These are phyloP conservation scores for Cryptus viduatorius DNA, from an alignment of 2,888 invertebrate genomes.

Conservation along the genomic window DNA sequence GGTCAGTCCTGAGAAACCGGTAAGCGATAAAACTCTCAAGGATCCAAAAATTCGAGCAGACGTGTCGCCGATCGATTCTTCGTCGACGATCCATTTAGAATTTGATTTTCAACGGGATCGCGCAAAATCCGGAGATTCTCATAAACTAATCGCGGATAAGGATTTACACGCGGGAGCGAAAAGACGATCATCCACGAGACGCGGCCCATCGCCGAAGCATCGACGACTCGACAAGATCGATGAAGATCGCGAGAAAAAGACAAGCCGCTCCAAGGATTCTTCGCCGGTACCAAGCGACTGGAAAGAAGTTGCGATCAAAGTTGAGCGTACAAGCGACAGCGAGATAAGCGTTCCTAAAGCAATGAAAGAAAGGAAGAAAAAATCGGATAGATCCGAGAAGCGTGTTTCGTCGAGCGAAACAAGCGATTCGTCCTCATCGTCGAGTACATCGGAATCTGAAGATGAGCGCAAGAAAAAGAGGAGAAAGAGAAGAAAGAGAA, in stretches of 20 bases:
- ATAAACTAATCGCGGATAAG: slow-evolving; percentile 3
- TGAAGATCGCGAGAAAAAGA: slow-evolving; percentile 48
- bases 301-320: slow-evolving; percentile 80
- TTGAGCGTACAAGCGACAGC: slow-evolving; percentile 79
- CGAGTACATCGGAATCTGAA: slow-evolving; percentile 75
- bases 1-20: slow-evolving; percentile 80
- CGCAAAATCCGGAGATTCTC: slow-evolving; percentile 33
- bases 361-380: slow-evolving; percentile 46
- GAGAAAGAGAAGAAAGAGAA: slow-evolving; percentile 43
- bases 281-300: slow-evolving; percentile 79
- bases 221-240: background rate
- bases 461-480: slow-evolving; percentile 61
- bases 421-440: slow-evolving; percentile 71
- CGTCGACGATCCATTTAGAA: slow-evolving; percentile 63
- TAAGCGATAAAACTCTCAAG: background rate
- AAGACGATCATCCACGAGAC: slow-evolving; percentile 26
- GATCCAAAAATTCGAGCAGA: background rate
- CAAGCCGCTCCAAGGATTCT: slow-evolving; percentile 16
- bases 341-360: slow-evolving; percentile 47
- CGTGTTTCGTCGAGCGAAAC: slow-evolving; percentile 63
- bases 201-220: slow-evolving; percentile 38
- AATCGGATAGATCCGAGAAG: slow-evolving; percentile 31
- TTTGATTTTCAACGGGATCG: slow-evolving; percentile 56
- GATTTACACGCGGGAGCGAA: slow-evolving; percentile 8
- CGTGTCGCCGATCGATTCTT: slow-evolving; percentile 33